Percentiles rank a stretch among this genome's conserved stretches.
Conservation (phyloP, 2,113 vertebrate genomes). For the Canis aureus region DNA sequence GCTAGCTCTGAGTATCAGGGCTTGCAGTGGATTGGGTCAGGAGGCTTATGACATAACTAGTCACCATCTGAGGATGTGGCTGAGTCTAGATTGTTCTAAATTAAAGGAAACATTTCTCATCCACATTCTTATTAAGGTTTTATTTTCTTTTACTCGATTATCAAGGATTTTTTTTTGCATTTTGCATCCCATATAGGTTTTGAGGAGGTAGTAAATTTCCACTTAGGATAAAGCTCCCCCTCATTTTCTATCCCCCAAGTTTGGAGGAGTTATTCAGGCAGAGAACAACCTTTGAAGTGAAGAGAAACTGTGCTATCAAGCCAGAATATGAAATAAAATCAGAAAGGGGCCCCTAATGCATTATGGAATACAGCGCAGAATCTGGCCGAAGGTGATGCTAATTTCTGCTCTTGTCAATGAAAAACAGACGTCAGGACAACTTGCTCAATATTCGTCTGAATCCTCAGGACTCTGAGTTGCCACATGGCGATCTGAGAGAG, state of each 20-base stretch:
- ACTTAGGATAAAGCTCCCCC: background rate
- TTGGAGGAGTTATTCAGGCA: background rate
- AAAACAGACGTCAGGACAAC: constrained; percentile 36
- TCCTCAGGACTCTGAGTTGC: background rate
- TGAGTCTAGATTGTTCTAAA: background rate
- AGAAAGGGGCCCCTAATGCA: constrained; percentile 20
- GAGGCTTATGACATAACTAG: background rate
- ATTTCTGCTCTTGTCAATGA: constrained; percentile 70
- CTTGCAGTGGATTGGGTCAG: background rate
- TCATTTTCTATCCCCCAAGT: background rate
- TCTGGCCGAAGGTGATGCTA: constrained; percentile 43
- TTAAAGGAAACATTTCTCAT: background rate
- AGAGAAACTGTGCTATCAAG: background rate
- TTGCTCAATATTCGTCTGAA: background rate
- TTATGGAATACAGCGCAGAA: constrained; percentile 28
- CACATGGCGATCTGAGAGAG: constrained; percentile 30
- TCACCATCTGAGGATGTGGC: background rate
- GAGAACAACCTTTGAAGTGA: constrained; percentile 56
- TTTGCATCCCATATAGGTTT: background rate
- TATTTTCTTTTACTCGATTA: background rate
- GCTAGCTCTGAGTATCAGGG: background rate
- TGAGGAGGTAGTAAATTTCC: background rate
- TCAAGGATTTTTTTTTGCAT: background rate
- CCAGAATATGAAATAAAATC: constrained; percentile 32
- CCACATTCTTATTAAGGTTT: background rate